A percentile compares a stretch with the other conserved stretches of the same genome.
Evolutionary conservation across 2,797 vertebrate genomes (phyloP).

Genomic region (Myotis pilosus): DNA sequence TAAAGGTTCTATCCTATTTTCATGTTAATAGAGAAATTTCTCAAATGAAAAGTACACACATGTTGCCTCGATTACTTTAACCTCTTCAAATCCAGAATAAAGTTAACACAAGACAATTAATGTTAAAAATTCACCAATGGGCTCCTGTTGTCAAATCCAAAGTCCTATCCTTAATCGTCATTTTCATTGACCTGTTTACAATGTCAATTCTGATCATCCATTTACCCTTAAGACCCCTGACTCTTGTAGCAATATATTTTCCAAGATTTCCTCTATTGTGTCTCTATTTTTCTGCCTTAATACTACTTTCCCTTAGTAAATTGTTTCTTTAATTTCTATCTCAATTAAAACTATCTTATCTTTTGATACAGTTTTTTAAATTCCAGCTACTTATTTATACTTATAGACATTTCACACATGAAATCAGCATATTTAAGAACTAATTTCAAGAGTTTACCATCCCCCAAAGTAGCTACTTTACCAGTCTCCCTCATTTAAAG

Average conservation of each 20-base stretch:
- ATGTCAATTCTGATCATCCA: background rate
- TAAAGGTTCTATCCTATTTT: background rate
- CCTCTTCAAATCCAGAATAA: background rate
- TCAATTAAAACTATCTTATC: background rate
- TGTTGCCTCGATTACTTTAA: background rate
- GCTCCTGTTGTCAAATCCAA: background rate
- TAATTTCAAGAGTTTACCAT: background rate
- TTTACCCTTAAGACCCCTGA: background rate
- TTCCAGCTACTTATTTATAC: background rate
- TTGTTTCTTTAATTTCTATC: background rate
- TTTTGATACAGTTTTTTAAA: background rate
- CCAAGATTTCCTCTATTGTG: background rate
- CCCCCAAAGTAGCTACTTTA: background rate
- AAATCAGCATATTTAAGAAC: constrained; percentile 15
- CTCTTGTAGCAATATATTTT: background rate
- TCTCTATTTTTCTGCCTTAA: background rate
- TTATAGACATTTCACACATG: background rate
- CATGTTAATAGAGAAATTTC: background rate
- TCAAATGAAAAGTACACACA: background rate
- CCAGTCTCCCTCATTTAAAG: background rate
- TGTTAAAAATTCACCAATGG: constrained; percentile 6
- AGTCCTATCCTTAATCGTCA: background rate
- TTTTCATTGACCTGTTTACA: background rate
- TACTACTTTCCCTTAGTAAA: constrained; percentile 1
- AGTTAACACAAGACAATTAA: background rate